These are phyloP conservation scores for Etheostoma spectabile DNA, from an alignment of 2,113 vertebrate species.

Conservation along the genomic window DNA sequence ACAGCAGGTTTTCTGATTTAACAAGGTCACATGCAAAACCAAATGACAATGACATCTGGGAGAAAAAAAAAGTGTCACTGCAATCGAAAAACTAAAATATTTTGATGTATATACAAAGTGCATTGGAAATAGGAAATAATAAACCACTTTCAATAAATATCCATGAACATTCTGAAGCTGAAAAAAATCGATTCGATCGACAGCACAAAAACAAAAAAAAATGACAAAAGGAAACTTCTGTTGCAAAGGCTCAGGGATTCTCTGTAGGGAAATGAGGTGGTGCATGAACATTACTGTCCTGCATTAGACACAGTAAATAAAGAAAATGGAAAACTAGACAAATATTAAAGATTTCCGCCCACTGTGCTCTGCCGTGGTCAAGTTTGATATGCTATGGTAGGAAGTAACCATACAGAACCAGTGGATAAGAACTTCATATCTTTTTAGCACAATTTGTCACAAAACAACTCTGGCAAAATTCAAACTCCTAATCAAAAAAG, in stretches of 20 bases:
- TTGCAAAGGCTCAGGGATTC: slow-evolving; percentile 10
- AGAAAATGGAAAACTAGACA: not conserved
- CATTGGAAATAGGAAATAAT: not conserved
- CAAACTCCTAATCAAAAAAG: not conserved
- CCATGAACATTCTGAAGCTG: slow-evolving; percentile 4
- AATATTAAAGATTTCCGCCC: not conserved
- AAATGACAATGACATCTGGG: not conserved
- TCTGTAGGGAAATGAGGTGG: not conserved
- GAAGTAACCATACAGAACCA: not conserved
- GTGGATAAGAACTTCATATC: too few relatives aligned
- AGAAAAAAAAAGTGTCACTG: not conserved
- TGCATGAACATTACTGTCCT: not conserved
- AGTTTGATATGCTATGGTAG: not conserved
- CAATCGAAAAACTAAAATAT: not conserved
- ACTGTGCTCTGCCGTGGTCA: not conserved
- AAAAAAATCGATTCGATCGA: not conserved
- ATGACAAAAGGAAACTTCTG: not conserved
- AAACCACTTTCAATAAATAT: not conserved
- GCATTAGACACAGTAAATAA: slow-evolving; percentile 4
- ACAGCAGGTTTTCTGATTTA: not conserved
- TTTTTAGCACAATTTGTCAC: not conserved
- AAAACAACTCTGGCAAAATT: too few relatives aligned
- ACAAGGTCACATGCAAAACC: not conserved
- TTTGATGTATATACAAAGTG: not conserved
- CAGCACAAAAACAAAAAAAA: not conserved